Evolutionary conservation across 2,797 vertebrate species (phyloP), one percentile per base, ranked within the genome.

Genomic region (Luscinia luscinia): DNA sequence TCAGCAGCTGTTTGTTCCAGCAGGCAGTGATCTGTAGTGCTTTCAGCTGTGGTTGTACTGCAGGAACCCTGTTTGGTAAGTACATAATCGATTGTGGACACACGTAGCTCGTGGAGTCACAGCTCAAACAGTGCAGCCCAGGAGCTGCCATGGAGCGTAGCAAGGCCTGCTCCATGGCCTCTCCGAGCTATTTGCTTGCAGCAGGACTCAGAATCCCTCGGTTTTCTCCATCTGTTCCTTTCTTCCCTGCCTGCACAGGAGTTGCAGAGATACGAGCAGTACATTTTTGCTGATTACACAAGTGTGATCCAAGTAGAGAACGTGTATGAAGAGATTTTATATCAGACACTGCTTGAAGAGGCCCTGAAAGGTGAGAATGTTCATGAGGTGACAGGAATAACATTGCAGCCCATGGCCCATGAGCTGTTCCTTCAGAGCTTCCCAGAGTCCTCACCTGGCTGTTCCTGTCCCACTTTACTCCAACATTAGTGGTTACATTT

Each of bases 281-380:
- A 93, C 89, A 97, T 99, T 95, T 97, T 98, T 66, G 93, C 97
- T 2, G 99, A 99, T 76, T 98, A 99, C 85, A 94, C 97, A 45
- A 97, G 96, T 16, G 98, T 99, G 94, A 98, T 99, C 93, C 98
- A 98, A 5, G 98, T 99, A 18, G 98, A 99, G 92, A 99, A 99
- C 2, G 97, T 99, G 30, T 99, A 99, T 5, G 99, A 99, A 91
- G 97, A 97, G 88, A 98, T 99, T 97, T 97, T 99, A 15, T 93
- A 98, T 89, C 97, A 98, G 80, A 98, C 78, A 4, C 97, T 99
- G 93, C 98, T 99, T 49, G 96, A 97, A 76, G 99, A 99, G 87
- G 96, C 98, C 45, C 96, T 97, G 78, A 98, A 98, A 98, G 99
- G 99, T 99, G 97, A 96, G 95, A 61, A 75, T 15, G 15, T 45